Evolutionary conservation across 2,888 invertebrate species (phyloP).

Genomic region (Ochropleura leucogaster): DNA sequence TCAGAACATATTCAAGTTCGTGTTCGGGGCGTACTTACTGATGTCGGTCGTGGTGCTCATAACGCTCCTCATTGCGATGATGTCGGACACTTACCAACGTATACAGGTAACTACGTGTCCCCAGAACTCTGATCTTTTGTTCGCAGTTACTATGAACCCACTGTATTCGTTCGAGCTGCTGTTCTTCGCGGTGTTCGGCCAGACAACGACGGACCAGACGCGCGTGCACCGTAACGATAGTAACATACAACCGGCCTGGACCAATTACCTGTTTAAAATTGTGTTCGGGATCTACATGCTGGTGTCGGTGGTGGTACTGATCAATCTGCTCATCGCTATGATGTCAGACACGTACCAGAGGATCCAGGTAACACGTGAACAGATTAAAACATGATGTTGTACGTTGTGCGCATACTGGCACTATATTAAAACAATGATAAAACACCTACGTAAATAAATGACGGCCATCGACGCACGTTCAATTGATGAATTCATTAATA

Average conservation of each 20-base stretch:
- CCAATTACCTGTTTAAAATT: constrained; percentile 96
- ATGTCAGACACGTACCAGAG: constrained; percentile 99
- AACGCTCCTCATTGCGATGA: constrained; percentile 99
- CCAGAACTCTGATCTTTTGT: constrained; percentile 85
- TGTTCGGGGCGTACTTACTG: constrained; percentile 99
- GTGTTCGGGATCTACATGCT: constrained; percentile 98
- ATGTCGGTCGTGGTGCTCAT: constrained; percentile 99
- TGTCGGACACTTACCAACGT: constrained; percentile 99
- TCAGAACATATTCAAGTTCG: constrained; percentile 96
- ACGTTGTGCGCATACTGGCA: constrained; percentile 57
- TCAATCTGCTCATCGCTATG: constrained; percentile 99
- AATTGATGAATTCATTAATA: constrained; percentile 14
- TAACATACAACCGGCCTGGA: constrained; percentile 94
- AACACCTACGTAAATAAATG: constrained; percentile 35
- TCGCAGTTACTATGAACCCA: constrained; percentile 97
- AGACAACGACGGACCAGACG: constrained; percentile 95
- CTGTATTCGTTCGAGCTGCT: constrained; percentile 98
- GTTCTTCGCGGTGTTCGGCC: constrained; percentile 99
- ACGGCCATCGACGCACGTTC: background rate
- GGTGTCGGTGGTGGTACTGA: constrained; percentile 99
- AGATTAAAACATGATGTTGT: constrained; percentile 43
- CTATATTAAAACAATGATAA: constrained; percentile 30
- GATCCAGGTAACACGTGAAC: constrained; percentile 94
- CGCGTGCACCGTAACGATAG: constrained; percentile 91
- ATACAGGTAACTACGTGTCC: constrained; percentile 96